Evolutionary conservation across 2,797 vertebrate genomes (phyloP), one percentile per base, ranked within the genome.

Genomic region (Clarias pachynema): DNA sequence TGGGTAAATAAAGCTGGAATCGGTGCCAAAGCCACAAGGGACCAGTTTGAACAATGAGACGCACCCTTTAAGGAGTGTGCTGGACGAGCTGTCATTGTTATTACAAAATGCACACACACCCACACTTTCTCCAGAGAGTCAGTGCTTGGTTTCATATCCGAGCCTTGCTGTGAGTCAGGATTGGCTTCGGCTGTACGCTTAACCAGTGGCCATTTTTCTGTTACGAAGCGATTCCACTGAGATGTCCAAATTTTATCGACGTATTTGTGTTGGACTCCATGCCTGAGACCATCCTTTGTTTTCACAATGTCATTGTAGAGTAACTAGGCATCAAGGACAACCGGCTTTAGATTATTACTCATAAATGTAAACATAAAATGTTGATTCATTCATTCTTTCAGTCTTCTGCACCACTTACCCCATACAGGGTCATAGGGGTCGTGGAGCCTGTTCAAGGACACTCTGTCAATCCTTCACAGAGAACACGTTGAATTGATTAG

Each of bases 21-120:
- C 31, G 0, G 2, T 29, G 40, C 57, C n/a, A n/a, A 66, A 66
- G 65, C 26, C 73, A 53, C 40, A 57, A 26, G 29, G 59, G 56
- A 15, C 4, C 29, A 34, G 59, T 77, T 78, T 40, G 3, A 3
- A 24, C 60, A 69, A 74, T 29, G 24, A 73, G 68, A 81, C 40
- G 5, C 79, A 34, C 79, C 79, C 59, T 81, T 74, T 29, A 18
- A 15, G 78, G 26, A 16, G 18, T 60, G 37, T 26, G 7, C 56
- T 62, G 79, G 81, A 79, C 34, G 34, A 86, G 84, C 70, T 86
- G 84, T 86, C 86, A 86, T 78, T 85, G 74, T 83, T 85, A 82
- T 63, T 73, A 22, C 65, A 87, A 59, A 83, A 84, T 84, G 66
- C 82, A 79, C 66, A 82, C 84, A 82, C 86, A 79, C 86, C 79